Evolutionary conservation across 92 coral and sea anemone genomes (phyloP).

Genomic region (Anthopleura xanthogrammica): DNA sequence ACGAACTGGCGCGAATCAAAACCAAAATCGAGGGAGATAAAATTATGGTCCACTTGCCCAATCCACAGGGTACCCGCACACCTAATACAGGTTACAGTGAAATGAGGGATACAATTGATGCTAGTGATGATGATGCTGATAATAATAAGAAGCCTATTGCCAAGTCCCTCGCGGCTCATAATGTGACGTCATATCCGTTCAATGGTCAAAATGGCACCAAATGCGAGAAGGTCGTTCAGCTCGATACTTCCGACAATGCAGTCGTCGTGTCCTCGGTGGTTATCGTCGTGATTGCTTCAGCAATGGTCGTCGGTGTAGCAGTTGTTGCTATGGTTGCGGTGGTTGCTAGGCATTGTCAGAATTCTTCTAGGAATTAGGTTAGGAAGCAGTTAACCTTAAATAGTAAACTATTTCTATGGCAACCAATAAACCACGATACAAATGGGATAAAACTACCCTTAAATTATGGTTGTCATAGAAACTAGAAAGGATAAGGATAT

Average conservation of each 20-base stretch:
- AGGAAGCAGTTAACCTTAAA: neutral
- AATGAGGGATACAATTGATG: constrained; percentile 81
- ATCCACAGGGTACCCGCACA: constrained; percentile 52
- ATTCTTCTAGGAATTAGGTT: constrained; percentile 63
- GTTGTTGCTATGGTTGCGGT: constrained; percentile 99
- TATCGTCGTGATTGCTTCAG: constrained; percentile 99
- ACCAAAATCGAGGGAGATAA: constrained; percentile 72
- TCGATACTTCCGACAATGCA: constrained; percentile 98
- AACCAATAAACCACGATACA: neutral
- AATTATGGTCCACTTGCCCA: constrained; percentile 77
- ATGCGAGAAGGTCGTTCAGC: constrained; percentile 94
- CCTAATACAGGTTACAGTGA: constrained; percentile 59
- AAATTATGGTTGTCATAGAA: neutral
- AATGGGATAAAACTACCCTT: neutral
- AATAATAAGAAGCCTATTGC: constrained; percentile 33
- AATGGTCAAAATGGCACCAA: constrained; percentile 76
- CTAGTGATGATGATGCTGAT: constrained; percentile 55
- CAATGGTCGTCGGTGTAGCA: constrained; percentile 99
- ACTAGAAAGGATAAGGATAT: neutral
- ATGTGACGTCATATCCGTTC: constrained; percentile 72
- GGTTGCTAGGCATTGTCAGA: constrained; percentile 98
- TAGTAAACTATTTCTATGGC: neutral
- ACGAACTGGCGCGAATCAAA: constrained; percentile 62
- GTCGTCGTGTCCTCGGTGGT: constrained; percentile 99
- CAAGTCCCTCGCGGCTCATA: constrained; percentile 73